Conservation (phyloP, 1,140 invertebrate genomes). For the Delia radicum region DNA sequence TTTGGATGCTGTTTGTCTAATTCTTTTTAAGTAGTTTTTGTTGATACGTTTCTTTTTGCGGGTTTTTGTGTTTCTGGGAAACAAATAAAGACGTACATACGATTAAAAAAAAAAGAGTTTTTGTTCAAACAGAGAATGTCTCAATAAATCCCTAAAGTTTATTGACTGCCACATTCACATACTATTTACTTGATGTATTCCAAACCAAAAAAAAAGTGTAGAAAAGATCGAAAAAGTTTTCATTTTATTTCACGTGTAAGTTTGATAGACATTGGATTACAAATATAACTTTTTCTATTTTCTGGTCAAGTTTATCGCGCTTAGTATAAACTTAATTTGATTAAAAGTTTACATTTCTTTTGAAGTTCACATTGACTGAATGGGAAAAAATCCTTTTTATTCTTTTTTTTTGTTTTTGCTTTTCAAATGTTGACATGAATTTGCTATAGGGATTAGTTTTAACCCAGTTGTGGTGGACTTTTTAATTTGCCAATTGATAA, state of each 20-base stretch:
- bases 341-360: conserved; percentile 13
- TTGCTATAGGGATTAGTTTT: background rate
- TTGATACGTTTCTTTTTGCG: background rate
- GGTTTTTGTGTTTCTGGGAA: background rate
- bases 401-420: background rate
- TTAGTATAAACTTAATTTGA: conserved; percentile 6
- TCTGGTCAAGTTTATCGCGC: background rate
- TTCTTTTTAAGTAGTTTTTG: conserved; percentile 5
- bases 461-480: background rate
- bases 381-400: background rate
- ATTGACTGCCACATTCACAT: background rate
- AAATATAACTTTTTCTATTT: background rate
- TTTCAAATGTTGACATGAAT: background rate
- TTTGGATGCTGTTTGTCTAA: background rate
- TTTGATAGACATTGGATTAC: background rate
- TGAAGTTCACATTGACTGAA: background rate
- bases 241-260: background rate
- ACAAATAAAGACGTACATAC: background rate
- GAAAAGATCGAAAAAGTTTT: background rate
- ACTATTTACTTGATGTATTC: background rate
- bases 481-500: background rate
- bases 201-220: background rate
- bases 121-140: background rate
- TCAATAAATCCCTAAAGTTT: background rate
- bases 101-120: background rate